Conservation (phyloP, 2,888 invertebrate species). For the Diabrotica balteata region DNA sequence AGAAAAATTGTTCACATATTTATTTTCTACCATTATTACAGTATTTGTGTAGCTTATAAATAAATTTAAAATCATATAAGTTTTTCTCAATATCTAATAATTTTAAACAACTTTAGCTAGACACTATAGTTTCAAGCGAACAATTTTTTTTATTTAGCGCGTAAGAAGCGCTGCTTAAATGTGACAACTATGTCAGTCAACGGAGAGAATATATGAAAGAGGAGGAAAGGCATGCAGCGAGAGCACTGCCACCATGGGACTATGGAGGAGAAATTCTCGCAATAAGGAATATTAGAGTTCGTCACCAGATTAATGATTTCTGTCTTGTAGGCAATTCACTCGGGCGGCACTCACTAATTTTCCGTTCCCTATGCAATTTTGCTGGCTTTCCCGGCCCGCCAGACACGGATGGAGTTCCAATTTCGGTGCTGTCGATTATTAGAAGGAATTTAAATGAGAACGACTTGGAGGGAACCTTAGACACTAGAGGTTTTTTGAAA, state of each 20-base stretch:
- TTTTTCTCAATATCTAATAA: no score
- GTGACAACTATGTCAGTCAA: slow-evolving; percentile 7
- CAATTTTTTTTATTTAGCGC: neutral
- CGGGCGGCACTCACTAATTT: slow-evolving; percentile 48
- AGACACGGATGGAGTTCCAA: slow-evolving; percentile 26
- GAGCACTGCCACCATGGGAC: slow-evolving; percentile 13
- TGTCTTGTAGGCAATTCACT: slow-evolving; percentile 43
- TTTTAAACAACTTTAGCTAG: neutral
- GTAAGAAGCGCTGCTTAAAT: neutral
- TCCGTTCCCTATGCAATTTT: slow-evolving; percentile 43
- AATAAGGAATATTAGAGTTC: slow-evolving; percentile 44
- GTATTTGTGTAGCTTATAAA: no score
- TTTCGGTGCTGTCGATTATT: slow-evolving; percentile 17
- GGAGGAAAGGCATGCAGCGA: slow-evolving; percentile 20
- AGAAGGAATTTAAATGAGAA: slow-evolving; percentile 21
- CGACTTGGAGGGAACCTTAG: slow-evolving; percentile 3
- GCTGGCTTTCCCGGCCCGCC: slow-evolving; percentile 15
- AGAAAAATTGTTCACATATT: no score
- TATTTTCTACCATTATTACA: no score
- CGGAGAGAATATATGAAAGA: slow-evolving; percentile 12
- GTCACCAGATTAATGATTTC: slow-evolving; percentile 49
- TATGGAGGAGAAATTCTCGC: slow-evolving; percentile 34
- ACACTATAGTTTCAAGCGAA: neutral
- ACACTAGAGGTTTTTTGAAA: neutral
- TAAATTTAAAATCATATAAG: no score